Base-by-base conservation (phyloP, 1,140 invertebrate genomes). In the Aricia agestis region DNA sequence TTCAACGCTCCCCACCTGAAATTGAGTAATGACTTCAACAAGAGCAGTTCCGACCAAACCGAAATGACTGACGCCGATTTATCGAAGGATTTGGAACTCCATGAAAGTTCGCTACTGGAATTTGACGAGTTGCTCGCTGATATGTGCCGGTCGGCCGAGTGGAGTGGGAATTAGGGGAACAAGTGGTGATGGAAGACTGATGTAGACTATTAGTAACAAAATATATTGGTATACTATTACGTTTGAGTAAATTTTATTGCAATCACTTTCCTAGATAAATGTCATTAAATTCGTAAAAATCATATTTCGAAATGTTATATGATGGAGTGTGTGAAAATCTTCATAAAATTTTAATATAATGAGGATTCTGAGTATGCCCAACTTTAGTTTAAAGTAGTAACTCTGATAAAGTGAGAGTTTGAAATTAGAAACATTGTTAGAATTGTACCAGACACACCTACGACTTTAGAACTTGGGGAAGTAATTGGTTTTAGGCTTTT, bases 1-100 rank as follows among this genome's bases (percentile, higher is more conserved):
- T 91, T 91, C 70, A 91, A 91, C 67, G 89, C 89, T 4, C 89
- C 89, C 25, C 84, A 89, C 78, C 81, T 90, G 58, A 90, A 89
- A 57, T 70, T 89, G 25, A 66, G 82, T 0, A 83, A 88, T 32
- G 80, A 85, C 9, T 41, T 11, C 11, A 78, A 78, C 32, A 72
- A 69, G 13, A 80, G 72, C 63, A 82, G 75, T 67, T 45, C 71
- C n/a, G 72, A 85, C 13, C 81, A 83, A 42, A 18, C 78, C 7
- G 85, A 85, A 72, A 67, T 74, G 31, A 72, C 74, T 9, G 82
- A 75, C 32, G 83, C 85, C 2, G 87, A 91, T 68, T 80, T 91
- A 36, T 86, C 84, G 1, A 85, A 86, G 71, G 89, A 91, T 71
- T 72, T 91, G 15, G 82, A 80, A 4, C 31, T 83, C 52, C 84